Evolutionary conservation across 2,888 invertebrate genomes (phyloP).

Genomic region (Meiosimyza decipiens): DNA sequence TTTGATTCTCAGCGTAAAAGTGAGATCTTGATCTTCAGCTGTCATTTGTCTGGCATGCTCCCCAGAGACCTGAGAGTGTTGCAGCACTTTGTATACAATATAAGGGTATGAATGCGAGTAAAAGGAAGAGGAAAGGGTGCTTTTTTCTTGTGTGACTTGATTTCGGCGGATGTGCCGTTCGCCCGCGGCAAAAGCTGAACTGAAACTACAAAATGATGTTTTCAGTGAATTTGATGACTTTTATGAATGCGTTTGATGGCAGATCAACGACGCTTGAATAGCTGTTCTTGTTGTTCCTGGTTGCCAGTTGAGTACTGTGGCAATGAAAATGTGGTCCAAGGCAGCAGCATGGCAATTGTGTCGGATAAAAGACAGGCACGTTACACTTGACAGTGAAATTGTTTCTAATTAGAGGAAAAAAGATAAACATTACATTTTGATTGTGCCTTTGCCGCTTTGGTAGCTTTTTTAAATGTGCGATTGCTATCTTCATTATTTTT

Average conservation of each 20-base stretch:
- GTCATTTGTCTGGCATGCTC: slow-evolving; percentile 65
- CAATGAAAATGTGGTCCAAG: not conserved
- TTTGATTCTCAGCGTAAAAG: slow-evolving; percentile 12
- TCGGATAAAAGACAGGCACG: slow-evolving; percentile 16
- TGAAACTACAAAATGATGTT: slow-evolving; percentile 46
- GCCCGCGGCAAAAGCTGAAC: not conserved
- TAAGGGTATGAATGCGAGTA: slow-evolving; percentile 4
- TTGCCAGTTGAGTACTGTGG: slow-evolving; percentile 27
- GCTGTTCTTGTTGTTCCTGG: slow-evolving; percentile 39
- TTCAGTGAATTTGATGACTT: slow-evolving; percentile 65
- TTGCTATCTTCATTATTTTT: not conserved
- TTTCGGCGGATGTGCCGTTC: not conserved
- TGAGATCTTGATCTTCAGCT: slow-evolving; percentile 52
- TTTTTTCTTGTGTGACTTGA: not conserved
- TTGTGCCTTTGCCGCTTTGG: not conserved
- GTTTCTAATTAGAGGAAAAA: slow-evolving; percentile 59
- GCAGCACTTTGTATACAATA: slow-evolving; percentile 33
- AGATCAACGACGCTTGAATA: slow-evolving; percentile 39
- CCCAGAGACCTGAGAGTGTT: slow-evolving; percentile 55
- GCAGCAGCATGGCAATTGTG: not conserved
- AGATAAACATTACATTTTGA: slow-evolving; percentile 33
- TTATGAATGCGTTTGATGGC: slow-evolving; percentile 61
- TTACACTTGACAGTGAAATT: slow-evolving; percentile 51
- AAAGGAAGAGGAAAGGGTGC: not conserved
- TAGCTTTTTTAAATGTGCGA: slow-evolving; percentile 4